A percentile compares a stretch with the other conserved stretches of the same genome.
Conservation (phyloP, 1,140 invertebrate genomes). For the Atta cephalotes region DNA sequence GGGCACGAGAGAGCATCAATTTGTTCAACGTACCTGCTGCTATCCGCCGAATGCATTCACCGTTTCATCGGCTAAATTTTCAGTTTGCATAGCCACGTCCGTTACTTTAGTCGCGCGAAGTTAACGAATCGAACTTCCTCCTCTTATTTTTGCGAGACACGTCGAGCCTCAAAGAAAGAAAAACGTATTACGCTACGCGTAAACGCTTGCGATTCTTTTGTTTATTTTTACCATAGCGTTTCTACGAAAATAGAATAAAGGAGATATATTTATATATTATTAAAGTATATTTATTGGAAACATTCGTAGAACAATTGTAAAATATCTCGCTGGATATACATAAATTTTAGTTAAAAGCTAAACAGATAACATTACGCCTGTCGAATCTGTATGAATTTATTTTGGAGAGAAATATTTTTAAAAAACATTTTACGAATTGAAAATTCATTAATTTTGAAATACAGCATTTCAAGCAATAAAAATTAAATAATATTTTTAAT, state of each 20-base stretch:
- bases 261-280: background rate
- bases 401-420: background rate
- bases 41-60: conserved; percentile 14
- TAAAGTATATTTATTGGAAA: conserved; percentile 2
- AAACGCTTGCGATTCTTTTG: background rate
- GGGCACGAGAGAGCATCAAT: background rate
- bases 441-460: conserved; percentile 17
- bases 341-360: background rate
- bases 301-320: background rate
- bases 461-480: background rate
- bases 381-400: background rate
- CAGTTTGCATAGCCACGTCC: conserved; percentile 52
- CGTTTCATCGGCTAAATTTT: conserved; percentile 53
- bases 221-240: background rate
- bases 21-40: conserved; percentile 35
- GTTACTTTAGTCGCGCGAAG: conserved; percentile 25
- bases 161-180: conserved; percentile 20
- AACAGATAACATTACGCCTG: background rate
- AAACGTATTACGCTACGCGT: background rate
- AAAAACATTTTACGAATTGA: background rate
- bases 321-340: background rate
- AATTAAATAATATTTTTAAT: background rate
- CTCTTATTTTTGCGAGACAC: conserved; percentile 32
- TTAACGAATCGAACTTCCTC: conserved; percentile 57
- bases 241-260: background rate